Base-by-base conservation (phyloP, 2,113 vertebrate species). In the Aplodontia rufa region DNA sequence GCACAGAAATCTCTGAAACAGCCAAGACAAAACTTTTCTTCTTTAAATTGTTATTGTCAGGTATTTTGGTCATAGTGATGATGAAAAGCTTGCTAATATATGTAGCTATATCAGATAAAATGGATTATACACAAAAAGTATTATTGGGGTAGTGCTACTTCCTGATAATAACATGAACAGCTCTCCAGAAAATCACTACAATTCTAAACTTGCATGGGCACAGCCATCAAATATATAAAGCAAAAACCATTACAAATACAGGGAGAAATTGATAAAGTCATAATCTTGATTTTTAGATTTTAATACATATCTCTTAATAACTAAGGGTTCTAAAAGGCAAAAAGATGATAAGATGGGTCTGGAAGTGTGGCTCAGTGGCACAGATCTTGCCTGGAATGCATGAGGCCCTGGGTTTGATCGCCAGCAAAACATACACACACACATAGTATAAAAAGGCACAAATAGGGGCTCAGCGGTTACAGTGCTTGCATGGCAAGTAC, bases 251-350 rank as follows among this genome's bases (percentile, higher is more conserved):
- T 49, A 62, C 58, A 81, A 80, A 93, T 69, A 49, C 78, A 75
- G 10, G 22, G 35, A 88, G 42, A 93, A 91, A 49, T 5, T 69
- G 76, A 87, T 45, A 68, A 92, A 45, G 45, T 4, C 13, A 51
- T 66, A 81, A 53, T 58, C 37, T 62, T 89, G 8, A 94, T 49
- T 35, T 35, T 19, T 42, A 86, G 6, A 62, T 78, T 92, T 96
- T 84, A 94, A 79, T 5, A 74, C 13, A 93, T 68, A n/a, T 68
- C 90, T 93, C 49, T 90, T 19, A 92, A 87, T 42, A 92, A 79
- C 14, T 47, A 24, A 85, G 16, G 47, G 47, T 72, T 89, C 51
- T 51, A 94, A 91, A 86, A 68, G n/a, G 9, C 71, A 94, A 72
- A 89, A 58, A 89, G 47, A 30, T 16, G 49, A 28, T 81, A 79